Evolutionary conservation across 2,113 vertebrate genomes (phyloP), one percentile per base, ranked within the genome.

Genomic region (Epinephelus fuscoguttatus): DNA sequence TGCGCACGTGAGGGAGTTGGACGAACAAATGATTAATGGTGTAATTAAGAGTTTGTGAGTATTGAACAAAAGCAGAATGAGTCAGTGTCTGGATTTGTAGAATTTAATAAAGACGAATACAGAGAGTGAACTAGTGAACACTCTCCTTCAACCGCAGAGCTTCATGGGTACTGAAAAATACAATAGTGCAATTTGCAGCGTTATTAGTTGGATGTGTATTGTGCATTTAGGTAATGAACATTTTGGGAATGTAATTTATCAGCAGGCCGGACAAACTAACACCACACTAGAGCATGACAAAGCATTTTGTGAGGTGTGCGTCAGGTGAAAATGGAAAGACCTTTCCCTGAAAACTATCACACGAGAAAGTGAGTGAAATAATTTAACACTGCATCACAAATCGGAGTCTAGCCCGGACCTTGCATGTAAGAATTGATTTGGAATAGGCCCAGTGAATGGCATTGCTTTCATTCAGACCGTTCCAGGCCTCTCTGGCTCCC

Each of bases 401-500:
- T 33, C 30, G 1, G 3, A 12, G 12, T 45, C 18, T 15, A 18
- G 23, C 30, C 4, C 0, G 27, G 40, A 45, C 10, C 53, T 47
- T 19, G 10, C 18, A 4, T 15, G 19, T 9, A 21, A 25, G 25
- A 57, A 63, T 19, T 42, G 57, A 49, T 74, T 61, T 79, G 42
- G 25, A 56, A n/a, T 13, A 1, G 59, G 71, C 67, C 50, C 57
- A 60, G 52, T 33, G 50, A 60, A 40, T 8, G 59, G 19, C 63
- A 33, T 25, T 42, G 61, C 27, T 57, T 68, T 74, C 70, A 74
- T 76, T 84, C 74, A 82, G 78, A 17, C 25, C 1, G 61, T 69
- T 87, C 70, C 78, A 81, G 86, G n/a, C 81, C 73, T 70, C 70
- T 57, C 56, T 21, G 45, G 66, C 75, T 72, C 78, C 7, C 57